Percentiles rank a stretch among this genome's conserved stretches.
Conservation (phyloP, 1,140 invertebrate genomes). For the Drosophila elegans region DNA sequence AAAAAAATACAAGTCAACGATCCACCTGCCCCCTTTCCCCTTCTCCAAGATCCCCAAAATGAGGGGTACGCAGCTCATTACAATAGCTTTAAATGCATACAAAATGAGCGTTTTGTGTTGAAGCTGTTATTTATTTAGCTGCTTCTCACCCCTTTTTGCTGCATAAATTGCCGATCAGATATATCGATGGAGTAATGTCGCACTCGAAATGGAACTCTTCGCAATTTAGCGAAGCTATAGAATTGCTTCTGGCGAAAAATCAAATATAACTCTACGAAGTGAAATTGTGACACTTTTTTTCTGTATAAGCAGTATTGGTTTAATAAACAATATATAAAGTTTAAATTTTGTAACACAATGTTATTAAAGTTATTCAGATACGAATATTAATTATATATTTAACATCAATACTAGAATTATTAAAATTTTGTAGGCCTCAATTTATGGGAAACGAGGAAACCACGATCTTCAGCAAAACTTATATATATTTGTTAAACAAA, state of each 20-base stretch:
- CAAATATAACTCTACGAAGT: not conserved
- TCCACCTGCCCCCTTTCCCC: not conserved
- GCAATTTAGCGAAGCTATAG: slow-evolving; percentile 12
- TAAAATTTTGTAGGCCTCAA: no score
- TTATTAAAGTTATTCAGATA: no score
- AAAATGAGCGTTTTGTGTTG: slow-evolving; percentile 62
- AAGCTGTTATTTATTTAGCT: slow-evolving; percentile 61
- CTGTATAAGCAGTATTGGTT: not conserved
- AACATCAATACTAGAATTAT: no score
- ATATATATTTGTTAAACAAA: no score
- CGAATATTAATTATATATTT: no score
- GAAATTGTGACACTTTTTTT: slow-evolving; percentile 5
- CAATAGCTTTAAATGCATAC: slow-evolving; percentile 78
- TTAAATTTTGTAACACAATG: no score
- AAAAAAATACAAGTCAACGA: slow-evolving; percentile 20
- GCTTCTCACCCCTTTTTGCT: slow-evolving; percentile 11
- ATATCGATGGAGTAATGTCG: not conserved
- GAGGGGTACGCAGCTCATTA: slow-evolving; percentile 46
- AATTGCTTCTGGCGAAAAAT: slow-evolving; percentile 26
- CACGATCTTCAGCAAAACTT: no score
- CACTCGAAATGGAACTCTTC: slow-evolving; percentile 13
- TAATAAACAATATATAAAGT: not conserved
- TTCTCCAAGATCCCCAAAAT: not conserved
- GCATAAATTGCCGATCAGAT: slow-evolving; percentile 63
- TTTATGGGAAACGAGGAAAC: no score